These are phyloP conservation scores for Carlito syrichta DNA, from an alignment of 2,113 vertebrate genomes.

Conservation along the genomic window DNA sequence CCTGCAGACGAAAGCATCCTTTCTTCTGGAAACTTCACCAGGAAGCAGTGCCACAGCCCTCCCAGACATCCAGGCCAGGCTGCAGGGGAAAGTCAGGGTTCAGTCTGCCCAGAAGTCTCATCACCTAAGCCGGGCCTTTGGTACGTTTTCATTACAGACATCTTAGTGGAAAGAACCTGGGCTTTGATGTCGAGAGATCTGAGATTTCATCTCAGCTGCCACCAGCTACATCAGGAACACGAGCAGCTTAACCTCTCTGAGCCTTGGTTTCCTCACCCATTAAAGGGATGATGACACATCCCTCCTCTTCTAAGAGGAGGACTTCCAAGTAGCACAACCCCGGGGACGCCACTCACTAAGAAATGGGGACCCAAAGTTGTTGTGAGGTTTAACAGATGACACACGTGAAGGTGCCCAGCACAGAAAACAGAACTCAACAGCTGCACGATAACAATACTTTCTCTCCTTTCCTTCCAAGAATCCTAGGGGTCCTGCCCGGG, in stretches of 20 bases:
- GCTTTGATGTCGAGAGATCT: neutral
- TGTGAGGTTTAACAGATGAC: neutral
- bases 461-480: neutral
- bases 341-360: neutral
- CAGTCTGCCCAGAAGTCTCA: neutral
- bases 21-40: neutral
- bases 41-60: neutral
- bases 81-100: neutral
- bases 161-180: neutral
- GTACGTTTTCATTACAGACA: neutral
- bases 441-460: neutral
- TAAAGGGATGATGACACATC: neutral
- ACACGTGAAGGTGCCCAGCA: neutral
- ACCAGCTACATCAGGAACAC: neutral
- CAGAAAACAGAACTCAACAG: neutral
- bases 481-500: neutral
- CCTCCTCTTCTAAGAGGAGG: neutral
- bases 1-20: neutral
- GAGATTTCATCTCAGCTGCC: neutral
- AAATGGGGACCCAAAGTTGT: neutral
- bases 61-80: neutral
- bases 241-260: neutral
- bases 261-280: neutral
- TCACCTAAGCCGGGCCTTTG: neutral
- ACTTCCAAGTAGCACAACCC: neutral